Percentiles rank a stretch among this genome's conserved stretches.
phyloP scores from a whole-genome alignment of 2,888 invertebrate species.

The Protophormia terraenovae region DNA sequence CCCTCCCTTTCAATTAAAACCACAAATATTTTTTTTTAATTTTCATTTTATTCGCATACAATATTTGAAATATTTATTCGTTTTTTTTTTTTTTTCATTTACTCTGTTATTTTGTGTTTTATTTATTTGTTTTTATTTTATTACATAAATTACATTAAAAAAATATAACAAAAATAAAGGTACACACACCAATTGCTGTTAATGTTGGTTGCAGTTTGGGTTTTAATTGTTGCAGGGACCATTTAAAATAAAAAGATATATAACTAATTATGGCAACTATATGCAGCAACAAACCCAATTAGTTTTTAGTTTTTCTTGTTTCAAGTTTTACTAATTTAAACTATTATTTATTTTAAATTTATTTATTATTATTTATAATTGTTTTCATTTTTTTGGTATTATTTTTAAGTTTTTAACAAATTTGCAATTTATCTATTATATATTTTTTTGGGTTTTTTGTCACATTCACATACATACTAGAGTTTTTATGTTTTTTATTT shows the following conservation, averaged over 20 bases:
- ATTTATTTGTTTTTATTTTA: constrained; percentile 33
- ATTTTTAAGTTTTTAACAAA: constrained; percentile 48
- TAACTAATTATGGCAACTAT: constrained; percentile 36
- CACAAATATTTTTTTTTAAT: constrained; percentile 9
- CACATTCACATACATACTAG: constrained; percentile 41
- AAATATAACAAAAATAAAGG: constrained; percentile 65
- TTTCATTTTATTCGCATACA: constrained; percentile 53
- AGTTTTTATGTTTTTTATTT: constrained; percentile 17
- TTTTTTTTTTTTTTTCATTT: constrained; percentile 12
- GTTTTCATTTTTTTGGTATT: constrained; percentile 34
- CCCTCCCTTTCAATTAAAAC: constrained; percentile 4
- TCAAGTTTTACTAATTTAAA: constrained; percentile 36
- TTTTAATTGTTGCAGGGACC: constrained; percentile 3
- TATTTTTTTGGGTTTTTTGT: constrained; percentile 6
- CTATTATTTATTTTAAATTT: constrained; percentile 12
- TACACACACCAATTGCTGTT: constrained; percentile 58
- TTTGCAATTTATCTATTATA: constrained; percentile 50
- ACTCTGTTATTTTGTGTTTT: not conserved
- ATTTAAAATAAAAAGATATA: constrained; percentile 26
- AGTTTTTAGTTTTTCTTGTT: constrained; percentile 16
- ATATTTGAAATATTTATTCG: constrained; percentile 53
- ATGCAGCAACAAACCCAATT: constrained; percentile 33
- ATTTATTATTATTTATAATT: constrained; percentile 28
- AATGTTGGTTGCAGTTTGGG: constrained; percentile 9
- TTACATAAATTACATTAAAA: constrained; percentile 63